These are phyloP conservation scores for Alauda arvensis DNA, from an alignment of 2,797 vertebrate genomes.

Conservation along the genomic window DNA sequence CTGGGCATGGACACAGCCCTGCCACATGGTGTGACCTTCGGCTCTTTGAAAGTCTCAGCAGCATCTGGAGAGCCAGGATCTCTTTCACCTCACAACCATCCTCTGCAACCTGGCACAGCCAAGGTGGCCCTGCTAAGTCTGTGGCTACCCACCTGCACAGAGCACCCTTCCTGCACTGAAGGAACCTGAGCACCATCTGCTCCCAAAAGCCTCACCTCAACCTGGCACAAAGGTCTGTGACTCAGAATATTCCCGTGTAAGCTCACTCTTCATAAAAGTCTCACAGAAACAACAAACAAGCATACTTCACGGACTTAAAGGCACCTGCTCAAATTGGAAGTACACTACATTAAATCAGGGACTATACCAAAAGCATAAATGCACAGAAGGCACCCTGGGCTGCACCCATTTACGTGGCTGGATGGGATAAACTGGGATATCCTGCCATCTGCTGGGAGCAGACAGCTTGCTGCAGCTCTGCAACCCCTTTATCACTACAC, in stretches of 20 bases:
- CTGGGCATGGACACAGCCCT: not conserved
- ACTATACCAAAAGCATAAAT: not conserved
- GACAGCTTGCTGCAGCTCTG: not conserved
- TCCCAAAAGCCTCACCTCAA: not conserved
- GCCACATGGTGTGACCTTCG: not conserved
- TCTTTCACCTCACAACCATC: not conserved
- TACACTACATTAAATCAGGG: not conserved
- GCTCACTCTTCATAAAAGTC: not conserved
- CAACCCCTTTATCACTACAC: not conserved
- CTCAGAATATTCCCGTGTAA: not conserved
- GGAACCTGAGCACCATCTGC: not conserved
- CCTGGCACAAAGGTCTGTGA: not conserved
- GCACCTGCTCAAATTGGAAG: not conserved
- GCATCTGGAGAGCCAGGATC: not conserved
- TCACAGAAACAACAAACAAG: not conserved
- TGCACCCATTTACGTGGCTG: not conserved
- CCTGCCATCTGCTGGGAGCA: conserved; percentile 73
- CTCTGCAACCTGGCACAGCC: not conserved
- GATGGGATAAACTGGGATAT: conserved; percentile 6
- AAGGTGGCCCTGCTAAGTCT: not conserved
- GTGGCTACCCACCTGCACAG: not conserved
- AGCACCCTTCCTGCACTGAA: not conserved
- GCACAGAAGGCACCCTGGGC: not conserved
- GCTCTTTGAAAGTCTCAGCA: not conserved
- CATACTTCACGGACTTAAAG: not conserved